Percentiles rank a stretch among this genome's conserved stretches.
Conservation (phyloP, 2,888 invertebrate genomes). For the Plebejus anna region DNA sequence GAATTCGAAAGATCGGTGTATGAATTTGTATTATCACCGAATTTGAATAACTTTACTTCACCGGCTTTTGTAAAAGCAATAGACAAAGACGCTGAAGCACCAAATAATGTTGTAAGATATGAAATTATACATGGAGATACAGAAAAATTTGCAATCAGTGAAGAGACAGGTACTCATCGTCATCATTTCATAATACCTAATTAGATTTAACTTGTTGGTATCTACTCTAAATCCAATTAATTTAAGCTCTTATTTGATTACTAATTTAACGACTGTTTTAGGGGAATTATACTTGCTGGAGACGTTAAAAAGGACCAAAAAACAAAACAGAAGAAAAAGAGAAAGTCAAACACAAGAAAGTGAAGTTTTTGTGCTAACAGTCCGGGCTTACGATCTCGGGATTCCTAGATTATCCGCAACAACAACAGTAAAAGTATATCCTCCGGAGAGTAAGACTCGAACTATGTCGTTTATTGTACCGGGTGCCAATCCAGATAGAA, state of each 20-base stretch:
- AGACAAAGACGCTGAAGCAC: slow-evolving; percentile 90
- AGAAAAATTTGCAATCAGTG: slow-evolving; percentile 86
- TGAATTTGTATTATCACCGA: slow-evolving; percentile 88
- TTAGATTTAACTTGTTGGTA: neutral
- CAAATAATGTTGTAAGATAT: slow-evolving; percentile 92
- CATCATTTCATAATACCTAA: slow-evolving; percentile 28
- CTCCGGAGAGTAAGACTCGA: slow-evolving; percentile 86
- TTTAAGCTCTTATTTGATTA: slow-evolving; percentile 10
- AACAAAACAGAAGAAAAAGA: slow-evolving; percentile 62
- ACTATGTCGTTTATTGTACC: slow-evolving; percentile 91
- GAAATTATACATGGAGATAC: slow-evolving; percentile 89
- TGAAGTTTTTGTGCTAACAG: slow-evolving; percentile 83
- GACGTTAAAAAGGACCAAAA: slow-evolving; percentile 65
- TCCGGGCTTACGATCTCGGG: slow-evolving; percentile 91
- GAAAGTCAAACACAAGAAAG: slow-evolving; percentile 75
- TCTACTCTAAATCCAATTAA: neutral
- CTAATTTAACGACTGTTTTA: slow-evolving; percentile 41
- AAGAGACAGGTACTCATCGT: slow-evolving; percentile 81
- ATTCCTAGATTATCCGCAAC: slow-evolving; percentile 87
- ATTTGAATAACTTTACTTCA: slow-evolving; percentile 86
- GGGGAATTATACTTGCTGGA: slow-evolving; percentile 84
- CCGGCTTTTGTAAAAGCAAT: slow-evolving; percentile 89
- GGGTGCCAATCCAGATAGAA: slow-evolving; percentile 86
- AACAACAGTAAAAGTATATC: slow-evolving; percentile 87
- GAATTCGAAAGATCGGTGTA: slow-evolving; percentile 88